phyloP scores from a whole-genome alignment of 2,888 invertebrate species.

The Caenorhabditis panamensis region DNA sequence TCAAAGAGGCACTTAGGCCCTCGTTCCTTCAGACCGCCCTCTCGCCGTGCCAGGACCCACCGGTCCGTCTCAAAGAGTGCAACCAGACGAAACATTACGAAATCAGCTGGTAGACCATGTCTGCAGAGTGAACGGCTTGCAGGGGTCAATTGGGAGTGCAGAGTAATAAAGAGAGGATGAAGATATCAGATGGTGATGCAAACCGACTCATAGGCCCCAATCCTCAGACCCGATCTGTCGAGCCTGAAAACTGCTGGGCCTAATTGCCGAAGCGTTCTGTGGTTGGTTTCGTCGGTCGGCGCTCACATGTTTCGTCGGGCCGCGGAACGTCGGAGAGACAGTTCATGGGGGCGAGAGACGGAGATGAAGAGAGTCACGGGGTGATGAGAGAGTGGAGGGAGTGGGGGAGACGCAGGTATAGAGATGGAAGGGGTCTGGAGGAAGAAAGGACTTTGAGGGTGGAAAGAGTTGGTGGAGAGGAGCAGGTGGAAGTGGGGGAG shows the following conservation, averaged over 20 bases:
- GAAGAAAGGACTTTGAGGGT: too few relatives aligned
- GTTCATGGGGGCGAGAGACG: background rate
- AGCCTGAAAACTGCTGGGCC: background rate
- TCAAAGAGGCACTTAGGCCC: too few relatives aligned
- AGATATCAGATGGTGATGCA: too few relatives aligned
- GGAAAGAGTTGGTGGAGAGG: too few relatives aligned
- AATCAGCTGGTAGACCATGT: slow-evolving; percentile 11
- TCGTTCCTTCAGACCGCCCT: too few relatives aligned
- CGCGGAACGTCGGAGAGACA: background rate
- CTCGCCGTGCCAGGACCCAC: background rate
- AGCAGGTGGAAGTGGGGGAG: too few relatives aligned
- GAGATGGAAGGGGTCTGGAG: background rate
- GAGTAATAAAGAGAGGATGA: too few relatives aligned
- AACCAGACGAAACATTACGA: background rate
- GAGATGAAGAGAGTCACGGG: background rate
- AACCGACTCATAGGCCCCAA: too few relatives aligned
- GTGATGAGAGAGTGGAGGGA: background rate
- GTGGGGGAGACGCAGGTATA: background rate
- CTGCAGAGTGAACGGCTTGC: too few relatives aligned
- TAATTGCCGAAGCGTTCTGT: background rate
- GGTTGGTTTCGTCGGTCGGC: too few relatives aligned
- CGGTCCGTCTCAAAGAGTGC: background rate
- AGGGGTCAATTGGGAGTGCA: too few relatives aligned
- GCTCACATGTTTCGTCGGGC: background rate
- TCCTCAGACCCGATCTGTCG: background rate